Conservation (phyloP, 2,113 vertebrate species). For the Microcebus tavaratra region DNA sequence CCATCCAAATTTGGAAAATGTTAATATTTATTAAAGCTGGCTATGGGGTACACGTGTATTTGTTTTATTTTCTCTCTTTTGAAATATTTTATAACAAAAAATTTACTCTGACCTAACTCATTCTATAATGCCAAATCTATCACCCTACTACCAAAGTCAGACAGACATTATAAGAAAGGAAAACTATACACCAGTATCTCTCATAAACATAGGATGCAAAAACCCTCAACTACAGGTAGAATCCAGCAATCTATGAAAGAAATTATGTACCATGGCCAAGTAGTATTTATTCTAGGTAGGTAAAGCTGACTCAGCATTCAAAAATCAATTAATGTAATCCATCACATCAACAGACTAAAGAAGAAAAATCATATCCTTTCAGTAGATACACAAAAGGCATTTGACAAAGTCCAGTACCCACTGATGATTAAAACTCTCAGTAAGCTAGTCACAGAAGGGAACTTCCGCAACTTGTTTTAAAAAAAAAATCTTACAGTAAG, state of each 20-base stretch:
- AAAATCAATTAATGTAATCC: background rate
- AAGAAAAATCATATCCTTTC: background rate
- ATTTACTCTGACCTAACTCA: background rate
- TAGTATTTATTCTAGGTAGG: background rate
- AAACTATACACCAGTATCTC: background rate
- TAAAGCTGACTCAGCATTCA: background rate
- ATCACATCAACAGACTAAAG: background rate
- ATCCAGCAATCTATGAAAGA: background rate
- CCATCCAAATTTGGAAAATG: background rate
- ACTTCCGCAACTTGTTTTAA: background rate
- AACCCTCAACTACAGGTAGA: background rate
- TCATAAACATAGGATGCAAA: background rate
- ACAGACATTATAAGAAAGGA: background rate
- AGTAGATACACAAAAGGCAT: background rate
- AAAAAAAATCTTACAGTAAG: background rate
- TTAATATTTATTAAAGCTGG: constrained; percentile 10
- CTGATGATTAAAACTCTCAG: background rate
- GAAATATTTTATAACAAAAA: constrained; percentile 14
- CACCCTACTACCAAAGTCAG: background rate
- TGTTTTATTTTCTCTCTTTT: background rate
- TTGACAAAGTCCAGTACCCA: background rate
- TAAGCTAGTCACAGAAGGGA: background rate
- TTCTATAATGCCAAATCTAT: background rate
- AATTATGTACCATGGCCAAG: background rate
- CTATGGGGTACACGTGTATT: background rate